Percentiles rank a stretch among this genome's conserved stretches.
Conservation (phyloP, 1,140 invertebrate species). For the Drosophila yakuba region DNA sequence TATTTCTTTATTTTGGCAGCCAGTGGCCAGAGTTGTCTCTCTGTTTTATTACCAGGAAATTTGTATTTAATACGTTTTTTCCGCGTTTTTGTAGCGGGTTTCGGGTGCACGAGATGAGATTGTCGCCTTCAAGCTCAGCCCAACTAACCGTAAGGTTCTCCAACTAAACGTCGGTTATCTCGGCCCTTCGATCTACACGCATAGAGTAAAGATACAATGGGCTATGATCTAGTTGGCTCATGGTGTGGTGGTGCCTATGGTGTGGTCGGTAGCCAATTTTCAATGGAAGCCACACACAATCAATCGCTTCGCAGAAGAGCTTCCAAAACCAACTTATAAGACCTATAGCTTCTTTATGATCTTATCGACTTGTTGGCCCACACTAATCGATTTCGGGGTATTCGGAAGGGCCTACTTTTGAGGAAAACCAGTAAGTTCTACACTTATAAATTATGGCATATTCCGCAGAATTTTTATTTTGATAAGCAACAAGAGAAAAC, state of each 20-base stretch:
- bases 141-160: constrained; percentile 34
- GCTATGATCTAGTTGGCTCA: constrained; percentile 20
- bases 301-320: constrained; percentile 37
- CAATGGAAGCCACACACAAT: constrained; percentile 53
- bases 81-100: constrained; percentile 60
- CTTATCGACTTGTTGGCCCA: constrained; percentile 6
- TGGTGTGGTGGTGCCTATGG: background rate
- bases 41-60: constrained; percentile 80
- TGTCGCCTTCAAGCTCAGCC: constrained; percentile 34
- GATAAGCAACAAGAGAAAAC: background rate
- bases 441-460: too few relatives aligned
- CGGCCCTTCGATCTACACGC: constrained; percentile 15
- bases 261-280: constrained; percentile 43
- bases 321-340: background rate
- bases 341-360: background rate
- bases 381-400: constrained; percentile 29
- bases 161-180: constrained; percentile 24
- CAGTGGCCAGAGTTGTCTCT: constrained; percentile 20
- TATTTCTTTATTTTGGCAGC: constrained; percentile 79
- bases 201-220: background rate
- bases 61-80: constrained; percentile 81
- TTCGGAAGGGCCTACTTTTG: background rate
- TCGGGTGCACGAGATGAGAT: constrained; percentile 53
- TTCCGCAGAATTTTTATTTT: background rate
- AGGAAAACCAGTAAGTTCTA: background rate